Evolutionary conservation across 2,888 invertebrate genomes (phyloP).

Genomic region (Metellina segmentata): DNA sequence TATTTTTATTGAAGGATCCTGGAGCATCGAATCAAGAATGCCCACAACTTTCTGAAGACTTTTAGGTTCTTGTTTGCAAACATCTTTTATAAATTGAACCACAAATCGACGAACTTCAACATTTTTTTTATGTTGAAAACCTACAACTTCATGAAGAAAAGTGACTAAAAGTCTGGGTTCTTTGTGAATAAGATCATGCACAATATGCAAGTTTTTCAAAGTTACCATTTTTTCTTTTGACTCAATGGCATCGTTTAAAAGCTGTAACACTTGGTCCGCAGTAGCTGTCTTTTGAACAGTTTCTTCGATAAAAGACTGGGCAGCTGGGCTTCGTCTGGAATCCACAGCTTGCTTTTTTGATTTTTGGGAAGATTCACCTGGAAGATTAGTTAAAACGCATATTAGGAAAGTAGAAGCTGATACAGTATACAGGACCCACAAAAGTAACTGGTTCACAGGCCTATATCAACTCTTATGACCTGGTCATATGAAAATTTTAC

Average conservation of each 20-base stretch:
- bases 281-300: conserved; percentile 53
- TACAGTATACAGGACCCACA: conserved; percentile 56
- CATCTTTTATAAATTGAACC: conserved; percentile 95
- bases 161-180: conserved; percentile 90
- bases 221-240: conserved; percentile 85
- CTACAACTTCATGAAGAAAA: conserved; percentile 87
- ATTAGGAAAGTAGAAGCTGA: conserved; percentile 32
- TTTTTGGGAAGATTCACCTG: conserved; percentile 68
- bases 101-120: conserved; percentile 93
- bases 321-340: conserved; percentile 79
- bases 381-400: conserved; percentile 44
- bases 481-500: not conserved
- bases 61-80: conserved; percentile 92
- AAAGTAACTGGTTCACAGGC: conserved; percentile 60
- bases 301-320: conserved; percentile 82
- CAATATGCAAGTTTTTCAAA: conserved; percentile 87
- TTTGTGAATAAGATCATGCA: conserved; percentile 90
- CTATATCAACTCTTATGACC: not conserved
- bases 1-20: conserved; percentile 89
- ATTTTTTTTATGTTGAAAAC: conserved; percentile 90
- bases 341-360: conserved; percentile 70
- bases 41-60: conserved; percentile 90
- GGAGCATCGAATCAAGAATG: conserved; percentile 88
- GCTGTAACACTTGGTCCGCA: conserved; percentile 84
- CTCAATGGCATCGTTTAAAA: conserved; percentile 88